Conservation (phyloP, 2,113 vertebrate species). For the Megalops atlanticus region DNA sequence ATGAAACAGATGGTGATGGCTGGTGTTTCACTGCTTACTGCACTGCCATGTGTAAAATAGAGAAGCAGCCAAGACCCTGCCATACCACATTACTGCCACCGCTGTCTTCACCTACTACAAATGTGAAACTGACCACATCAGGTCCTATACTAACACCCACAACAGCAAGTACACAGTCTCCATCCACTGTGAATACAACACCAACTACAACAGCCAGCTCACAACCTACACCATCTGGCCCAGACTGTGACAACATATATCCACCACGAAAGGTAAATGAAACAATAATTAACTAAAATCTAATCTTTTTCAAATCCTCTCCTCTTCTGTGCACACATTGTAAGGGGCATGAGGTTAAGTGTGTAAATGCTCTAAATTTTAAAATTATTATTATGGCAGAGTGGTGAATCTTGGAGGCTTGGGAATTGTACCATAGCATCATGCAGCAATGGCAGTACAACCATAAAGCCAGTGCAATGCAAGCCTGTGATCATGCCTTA, state of each 20-base stretch:
- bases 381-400: slow-evolving; percentile 52
- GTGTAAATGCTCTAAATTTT: slow-evolving; percentile 30
- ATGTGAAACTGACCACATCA: neutral
- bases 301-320: too few relatives aligned
- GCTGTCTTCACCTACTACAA: accelerated
- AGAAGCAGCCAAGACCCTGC: slow-evolving; percentile 45
- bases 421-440: slow-evolving; percentile 75
- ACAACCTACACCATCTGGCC: slow-evolving; percentile 19
- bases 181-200: neutral
- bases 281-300: too few relatives aligned
- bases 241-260: slow-evolving; percentile 50
- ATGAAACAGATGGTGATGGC: slow-evolving; percentile 62
- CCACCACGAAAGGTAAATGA: slow-evolving; percentile 60
- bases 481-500: slow-evolving; percentile 42
- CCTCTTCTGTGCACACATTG: neutral
- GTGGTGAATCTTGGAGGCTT: slow-evolving; percentile 72
- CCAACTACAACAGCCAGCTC: slow-evolving; percentile 14
- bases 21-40: slow-evolving; percentile 75
- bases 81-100: slow-evolving; percentile 21
- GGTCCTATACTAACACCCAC: neutral
- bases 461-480: slow-evolving; percentile 49
- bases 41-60: slow-evolving; percentile 61
- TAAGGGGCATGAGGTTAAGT: neutral
- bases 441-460: slow-evolving; percentile 71
- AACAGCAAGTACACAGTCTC: neutral